These are phyloP conservation scores for Theropithecus gelada DNA, from an alignment of 2,113 vertebrate genomes.

Conservation along the genomic window DNA sequence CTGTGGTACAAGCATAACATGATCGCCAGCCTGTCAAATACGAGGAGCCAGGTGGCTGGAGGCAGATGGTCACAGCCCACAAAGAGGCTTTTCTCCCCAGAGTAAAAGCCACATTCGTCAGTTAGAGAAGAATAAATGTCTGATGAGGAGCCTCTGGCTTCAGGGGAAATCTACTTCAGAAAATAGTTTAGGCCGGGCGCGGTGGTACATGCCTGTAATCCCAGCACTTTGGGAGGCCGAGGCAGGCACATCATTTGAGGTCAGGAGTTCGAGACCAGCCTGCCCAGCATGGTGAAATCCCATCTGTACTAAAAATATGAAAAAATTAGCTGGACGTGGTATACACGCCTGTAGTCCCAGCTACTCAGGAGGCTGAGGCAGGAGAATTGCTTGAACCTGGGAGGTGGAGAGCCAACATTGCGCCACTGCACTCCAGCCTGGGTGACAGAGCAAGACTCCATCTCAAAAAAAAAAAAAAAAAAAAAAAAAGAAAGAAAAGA, in stretches of 20 bases:
- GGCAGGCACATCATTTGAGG: background rate
- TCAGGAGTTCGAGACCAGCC: background rate
- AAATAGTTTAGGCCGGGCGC: background rate
- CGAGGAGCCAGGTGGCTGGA: background rate
- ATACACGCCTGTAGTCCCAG: background rate
- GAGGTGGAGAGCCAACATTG: background rate
- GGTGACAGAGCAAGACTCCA: background rate
- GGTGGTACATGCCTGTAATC: background rate
- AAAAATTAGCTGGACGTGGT: background rate
- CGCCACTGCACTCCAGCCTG: background rate
- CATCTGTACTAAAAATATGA: background rate
- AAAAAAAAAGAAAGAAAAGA: rapidly evolving
- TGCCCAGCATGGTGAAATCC: background rate
- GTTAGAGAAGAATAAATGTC: conserved; percentile 88
- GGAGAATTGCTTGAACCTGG: background rate
- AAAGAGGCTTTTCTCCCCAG: background rate
- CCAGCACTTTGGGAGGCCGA: background rate
- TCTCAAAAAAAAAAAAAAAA: background rate
- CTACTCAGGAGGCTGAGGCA: background rate
- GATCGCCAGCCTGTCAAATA: background rate
- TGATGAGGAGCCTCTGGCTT: conserved; percentile 86
- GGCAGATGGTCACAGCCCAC: background rate
- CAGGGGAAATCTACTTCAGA: conserved; percentile 2
- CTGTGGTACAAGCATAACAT: rapidly evolving
- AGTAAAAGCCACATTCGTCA: conserved; percentile 85